A percentile compares a stretch with the other conserved stretches of the same genome.
Evolutionary conservation across 2,888 invertebrate genomes (phyloP).

Genomic region (Smittia aterrima): DNA sequence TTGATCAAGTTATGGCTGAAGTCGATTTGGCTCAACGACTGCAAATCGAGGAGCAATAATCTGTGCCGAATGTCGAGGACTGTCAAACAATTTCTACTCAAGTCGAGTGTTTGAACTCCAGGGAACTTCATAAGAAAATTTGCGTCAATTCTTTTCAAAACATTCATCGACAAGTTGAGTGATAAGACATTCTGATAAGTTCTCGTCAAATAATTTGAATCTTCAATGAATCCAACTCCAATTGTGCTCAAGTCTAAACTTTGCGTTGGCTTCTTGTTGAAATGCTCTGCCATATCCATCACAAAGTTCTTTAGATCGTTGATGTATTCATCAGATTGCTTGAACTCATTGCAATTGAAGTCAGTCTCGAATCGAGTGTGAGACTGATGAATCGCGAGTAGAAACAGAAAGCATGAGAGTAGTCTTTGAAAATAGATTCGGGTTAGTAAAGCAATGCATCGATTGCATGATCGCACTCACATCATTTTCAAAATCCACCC

Average conservation of each 20-base stretch:
- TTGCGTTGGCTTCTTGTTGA: not conserved
- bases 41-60: not conserved
- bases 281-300: not conserved
- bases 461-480: not conserved
- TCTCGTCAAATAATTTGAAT: not conserved
- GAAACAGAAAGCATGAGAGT: not conserved
- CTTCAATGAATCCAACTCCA: slow-evolving; percentile 16
- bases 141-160: not conserved
- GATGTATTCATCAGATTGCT: slow-evolving; percentile 9
- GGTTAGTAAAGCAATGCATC: not conserved
- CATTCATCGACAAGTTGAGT: slow-evolving; percentile 15
- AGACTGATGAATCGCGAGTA: not conserved
- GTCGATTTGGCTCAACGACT: not conserved
- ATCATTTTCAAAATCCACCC: not conserved
- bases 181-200: not conserved
- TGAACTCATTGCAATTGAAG: slow-evolving; percentile 26
- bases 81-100: slow-evolving; percentile 26
- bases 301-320: slow-evolving; percentile 4
- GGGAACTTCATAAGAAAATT: not conserved
- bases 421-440: not conserved
- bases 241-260: not conserved
- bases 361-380: slow-evolving; percentile 9
- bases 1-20: slow-evolving; percentile 13
- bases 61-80: slow-evolving; percentile 11
- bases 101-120: slow-evolving; percentile 8